phyloP scores from a whole-genome alignment of 2,797 vertebrate species.

The Danio choprae region DNA sequence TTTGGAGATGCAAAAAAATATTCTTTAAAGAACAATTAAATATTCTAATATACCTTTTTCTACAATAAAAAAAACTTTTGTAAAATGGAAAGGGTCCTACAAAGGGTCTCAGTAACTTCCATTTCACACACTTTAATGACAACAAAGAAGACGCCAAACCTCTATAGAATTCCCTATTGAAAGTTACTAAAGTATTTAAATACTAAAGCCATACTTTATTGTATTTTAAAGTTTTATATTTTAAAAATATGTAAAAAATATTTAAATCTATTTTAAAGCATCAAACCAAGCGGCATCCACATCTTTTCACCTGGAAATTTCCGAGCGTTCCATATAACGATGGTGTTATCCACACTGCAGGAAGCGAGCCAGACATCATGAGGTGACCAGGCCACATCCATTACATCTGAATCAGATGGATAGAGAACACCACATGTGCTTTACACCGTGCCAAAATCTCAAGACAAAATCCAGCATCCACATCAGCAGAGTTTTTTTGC shows the following conservation, averaged over 20 bases:
- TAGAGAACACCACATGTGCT: slow-evolving; percentile 18
- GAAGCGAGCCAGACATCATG: slow-evolving; percentile 97
- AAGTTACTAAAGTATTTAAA: not conserved
- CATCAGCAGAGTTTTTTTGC: not conserved
- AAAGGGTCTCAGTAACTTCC: too few relatives aligned
- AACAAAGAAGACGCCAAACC: not conserved
- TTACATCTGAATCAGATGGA: slow-evolving; percentile 85
- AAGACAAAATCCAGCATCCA: not conserved
- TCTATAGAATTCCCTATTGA: not conserved
- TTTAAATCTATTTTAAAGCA: too few relatives aligned
- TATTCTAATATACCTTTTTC: too few relatives aligned
- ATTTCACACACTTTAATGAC: too few relatives aligned
- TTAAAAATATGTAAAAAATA: too few relatives aligned
- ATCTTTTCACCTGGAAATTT: slow-evolving; percentile 90
- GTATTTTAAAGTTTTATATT: not conserved
- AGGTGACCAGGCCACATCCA: slow-evolving; percentile 99
- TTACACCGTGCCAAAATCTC: not conserved
- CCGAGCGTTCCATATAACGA: slow-evolving; percentile 98
- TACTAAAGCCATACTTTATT: not conserved
- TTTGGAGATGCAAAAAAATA: too few relatives aligned
- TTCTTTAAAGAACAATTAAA: too few relatives aligned
- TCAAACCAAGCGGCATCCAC: not conserved
- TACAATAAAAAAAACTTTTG: too few relatives aligned
- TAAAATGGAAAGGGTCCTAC: too few relatives aligned
- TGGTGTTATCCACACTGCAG: slow-evolving; percentile 98